A percentile compares a stretch with the other conserved stretches of the same genome.
Conservation (phyloP, 2,113 vertebrate species). For the Damaliscus lunatus region DNA sequence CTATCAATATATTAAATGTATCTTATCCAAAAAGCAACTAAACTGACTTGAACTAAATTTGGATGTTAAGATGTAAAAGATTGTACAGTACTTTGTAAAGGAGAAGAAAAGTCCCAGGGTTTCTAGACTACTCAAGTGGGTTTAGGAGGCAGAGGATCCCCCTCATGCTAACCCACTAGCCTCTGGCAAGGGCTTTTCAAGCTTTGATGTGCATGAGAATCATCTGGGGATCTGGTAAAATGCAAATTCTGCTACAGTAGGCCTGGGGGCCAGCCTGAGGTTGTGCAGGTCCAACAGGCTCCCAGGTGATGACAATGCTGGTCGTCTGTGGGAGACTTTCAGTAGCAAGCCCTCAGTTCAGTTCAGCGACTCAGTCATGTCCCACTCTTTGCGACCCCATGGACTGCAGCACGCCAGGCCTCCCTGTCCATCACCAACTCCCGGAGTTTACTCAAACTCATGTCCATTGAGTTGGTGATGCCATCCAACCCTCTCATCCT, state of each 20-base stretch:
- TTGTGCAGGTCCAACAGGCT: neutral
- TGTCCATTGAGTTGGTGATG: neutral
- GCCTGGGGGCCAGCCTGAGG: neutral
- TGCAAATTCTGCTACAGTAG: neutral
- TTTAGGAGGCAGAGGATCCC: neutral
- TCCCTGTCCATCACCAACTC: neutral
- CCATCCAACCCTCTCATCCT: neutral
- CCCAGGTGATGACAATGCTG: neutral
- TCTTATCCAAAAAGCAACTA: neutral
- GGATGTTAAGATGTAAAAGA: neutral
- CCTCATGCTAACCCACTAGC: neutral
- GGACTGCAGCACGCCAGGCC: neutral
- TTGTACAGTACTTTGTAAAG: neutral
- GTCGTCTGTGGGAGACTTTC: neutral
- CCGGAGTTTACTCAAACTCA: neutral
- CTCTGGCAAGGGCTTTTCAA: neutral
- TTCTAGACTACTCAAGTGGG: neutral
- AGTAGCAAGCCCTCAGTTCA: neutral
- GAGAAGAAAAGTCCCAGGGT: neutral
- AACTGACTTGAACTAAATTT: neutral
- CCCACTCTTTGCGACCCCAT: neutral
- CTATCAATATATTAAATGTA: neutral
- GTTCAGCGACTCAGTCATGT: neutral
- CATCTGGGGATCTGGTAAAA: neutral
- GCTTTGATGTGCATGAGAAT: too few species aligned